These are phyloP conservation scores for Calliphora vicina DNA, from an alignment of 1,140 invertebrate species.

Conservation along the genomic window DNA sequence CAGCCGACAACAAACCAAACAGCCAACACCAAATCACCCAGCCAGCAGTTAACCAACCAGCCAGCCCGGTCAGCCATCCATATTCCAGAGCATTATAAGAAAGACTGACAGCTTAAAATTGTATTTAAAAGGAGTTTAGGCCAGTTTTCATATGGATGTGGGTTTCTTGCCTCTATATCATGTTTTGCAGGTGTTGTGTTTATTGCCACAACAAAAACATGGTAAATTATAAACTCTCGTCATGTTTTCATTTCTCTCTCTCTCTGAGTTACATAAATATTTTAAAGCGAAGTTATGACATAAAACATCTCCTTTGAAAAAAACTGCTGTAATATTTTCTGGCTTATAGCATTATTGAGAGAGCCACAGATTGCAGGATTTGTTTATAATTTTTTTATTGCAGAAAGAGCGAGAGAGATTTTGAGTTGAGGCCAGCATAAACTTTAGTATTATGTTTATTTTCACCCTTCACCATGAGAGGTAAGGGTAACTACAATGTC, in stretches of 20 bases:
- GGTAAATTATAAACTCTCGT: not conserved
- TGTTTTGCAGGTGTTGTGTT: slow-evolving; percentile 10
- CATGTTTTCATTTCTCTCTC: not conserved
- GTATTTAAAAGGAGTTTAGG: not conserved
- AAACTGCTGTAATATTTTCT: too few relatives aligned
- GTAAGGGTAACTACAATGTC: too few relatives aligned
- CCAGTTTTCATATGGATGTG: not conserved
- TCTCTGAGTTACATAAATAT: not conserved
- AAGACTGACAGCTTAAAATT: not conserved
- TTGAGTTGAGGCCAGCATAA: too few relatives aligned
- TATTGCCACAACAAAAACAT: not conserved
- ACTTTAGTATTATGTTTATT: too few relatives aligned
- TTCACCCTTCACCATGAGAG: too few relatives aligned
- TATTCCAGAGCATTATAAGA: not conserved
- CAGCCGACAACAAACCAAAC: not conserved
- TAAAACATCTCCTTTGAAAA: too few relatives aligned
- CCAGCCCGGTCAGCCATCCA: not conserved
- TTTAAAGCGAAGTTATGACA: too few relatives aligned
- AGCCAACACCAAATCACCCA: not conserved
- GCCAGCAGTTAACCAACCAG: not conserved
- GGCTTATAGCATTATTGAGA: too few relatives aligned
- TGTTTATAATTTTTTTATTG: too few relatives aligned
- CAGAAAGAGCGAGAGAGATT: too few relatives aligned
- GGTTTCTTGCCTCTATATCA: not conserved
- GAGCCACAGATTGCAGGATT: too few relatives aligned